Evolutionary conservation across 2,113 vertebrate species (phyloP).

Genomic region (Microtus pennsylvanicus): DNA sequence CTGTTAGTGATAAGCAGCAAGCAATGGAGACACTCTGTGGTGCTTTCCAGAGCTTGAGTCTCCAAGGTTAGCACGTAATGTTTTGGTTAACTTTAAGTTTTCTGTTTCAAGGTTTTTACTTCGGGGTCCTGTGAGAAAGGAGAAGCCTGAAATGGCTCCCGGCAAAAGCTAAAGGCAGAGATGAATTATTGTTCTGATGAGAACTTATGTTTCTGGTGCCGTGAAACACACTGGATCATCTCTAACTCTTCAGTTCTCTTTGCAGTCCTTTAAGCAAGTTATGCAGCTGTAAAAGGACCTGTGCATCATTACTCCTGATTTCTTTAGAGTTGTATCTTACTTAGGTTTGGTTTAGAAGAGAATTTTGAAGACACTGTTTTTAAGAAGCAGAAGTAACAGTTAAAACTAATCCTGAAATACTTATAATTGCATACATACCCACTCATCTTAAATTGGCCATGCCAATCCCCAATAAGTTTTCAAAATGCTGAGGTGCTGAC

Average conservation of each 20-base stretch:
- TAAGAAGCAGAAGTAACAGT: neutral
- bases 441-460: neutral
- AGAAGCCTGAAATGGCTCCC: too few species aligned
- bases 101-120: too few species aligned
- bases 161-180: neutral
- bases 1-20: too few species aligned
- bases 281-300: neutral
- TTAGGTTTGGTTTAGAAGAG: neutral
- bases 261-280: neutral
- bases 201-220: neutral
- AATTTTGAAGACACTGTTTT: neutral
- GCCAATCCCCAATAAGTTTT: neutral
- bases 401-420: neutral
- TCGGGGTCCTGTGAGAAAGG: too few species aligned
- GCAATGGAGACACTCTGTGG: too few species aligned
- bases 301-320: neutral
- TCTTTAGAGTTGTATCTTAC: neutral
- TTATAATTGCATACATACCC: neutral
- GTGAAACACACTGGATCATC: neutral
- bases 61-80: too few species aligned
- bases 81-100: too few species aligned
- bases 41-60: too few species aligned
- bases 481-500: neutral
- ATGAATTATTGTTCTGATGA: neutral
- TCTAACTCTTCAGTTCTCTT: neutral